A percentile compares a stretch with the other conserved stretches of the same genome.
These are phyloP conservation scores for Anomalospiza imberbis DNA, from an alignment of 2,797 vertebrate genomes.

Conservation along the genomic window DNA sequence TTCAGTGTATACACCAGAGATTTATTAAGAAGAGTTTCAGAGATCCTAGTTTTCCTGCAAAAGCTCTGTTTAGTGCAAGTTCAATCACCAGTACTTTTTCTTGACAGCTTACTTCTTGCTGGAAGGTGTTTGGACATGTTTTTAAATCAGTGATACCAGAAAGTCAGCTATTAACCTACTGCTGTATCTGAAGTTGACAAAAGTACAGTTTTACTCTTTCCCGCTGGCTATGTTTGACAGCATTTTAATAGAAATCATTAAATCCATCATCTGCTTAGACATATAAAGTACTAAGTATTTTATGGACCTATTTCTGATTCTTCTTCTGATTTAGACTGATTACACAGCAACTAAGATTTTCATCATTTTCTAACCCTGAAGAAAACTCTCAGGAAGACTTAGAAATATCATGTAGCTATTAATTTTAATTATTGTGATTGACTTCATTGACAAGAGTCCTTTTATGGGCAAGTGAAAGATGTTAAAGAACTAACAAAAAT, in stretches of 20 bases:
- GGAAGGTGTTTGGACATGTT: background rate
- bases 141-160: background rate
- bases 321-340: background rate
- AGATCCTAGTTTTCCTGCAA: background rate
- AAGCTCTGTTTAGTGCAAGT: background rate
- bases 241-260: background rate
- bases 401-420: background rate
- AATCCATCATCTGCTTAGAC: background rate
- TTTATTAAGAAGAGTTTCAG: background rate
- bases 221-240: background rate
- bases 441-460: background rate
- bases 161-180: background rate
- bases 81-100: background rate
- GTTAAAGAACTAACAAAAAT: background rate
- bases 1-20: background rate
- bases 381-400: background rate
- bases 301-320: background rate
- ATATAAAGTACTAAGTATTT: background rate
- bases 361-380: background rate
- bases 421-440: background rate
- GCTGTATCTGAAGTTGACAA: background rate
- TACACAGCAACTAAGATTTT: background rate
- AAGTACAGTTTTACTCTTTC: background rate
- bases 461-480: background rate
- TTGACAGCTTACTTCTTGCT: background rate